These are phyloP conservation scores for Apis cerana DNA, from an alignment of 1,140 invertebrate genomes.

Conservation along the genomic window DNA sequence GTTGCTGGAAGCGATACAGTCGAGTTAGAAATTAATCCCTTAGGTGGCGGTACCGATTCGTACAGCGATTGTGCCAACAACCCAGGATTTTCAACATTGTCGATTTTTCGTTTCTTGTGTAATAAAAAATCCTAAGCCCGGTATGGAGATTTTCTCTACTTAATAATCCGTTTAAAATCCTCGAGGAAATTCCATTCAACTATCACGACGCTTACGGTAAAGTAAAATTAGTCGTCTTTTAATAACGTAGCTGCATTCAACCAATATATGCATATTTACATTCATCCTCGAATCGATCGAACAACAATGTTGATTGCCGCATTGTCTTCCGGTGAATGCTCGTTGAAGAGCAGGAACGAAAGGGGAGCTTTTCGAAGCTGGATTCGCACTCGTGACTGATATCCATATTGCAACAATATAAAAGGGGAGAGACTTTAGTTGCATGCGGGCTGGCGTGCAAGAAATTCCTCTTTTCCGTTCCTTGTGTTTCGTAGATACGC, in stretches of 20 bases:
- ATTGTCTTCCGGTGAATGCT: not conserved
- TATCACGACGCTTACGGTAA: too few relatives aligned
- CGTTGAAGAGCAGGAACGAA: not conserved
- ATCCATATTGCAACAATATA: conserved; percentile 48
- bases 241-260: not conserved
- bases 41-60: too few relatives aligned
- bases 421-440: conserved; percentile 31
- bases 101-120: too few relatives aligned
- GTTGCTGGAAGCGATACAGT: not conserved
- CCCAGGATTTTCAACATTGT: too few relatives aligned
- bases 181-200: too few relatives aligned
- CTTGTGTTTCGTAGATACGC: conserved; percentile 14
- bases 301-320: conserved; percentile 1
- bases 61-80: too few relatives aligned
- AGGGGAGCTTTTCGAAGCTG: conserved; percentile 4
- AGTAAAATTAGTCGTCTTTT: not conserved
- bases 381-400: conserved; percentile 4
- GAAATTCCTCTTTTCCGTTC: conserved; percentile 46
- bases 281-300: not conserved
- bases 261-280: not conserved
- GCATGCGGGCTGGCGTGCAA: conserved; percentile 47
- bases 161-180: too few relatives aligned
- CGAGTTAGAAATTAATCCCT: not conserved
- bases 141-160: too few relatives aligned
- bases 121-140: too few relatives aligned